Base-by-base conservation (phyloP, 2,888 invertebrate species). In the Plusia festucae region DNA sequence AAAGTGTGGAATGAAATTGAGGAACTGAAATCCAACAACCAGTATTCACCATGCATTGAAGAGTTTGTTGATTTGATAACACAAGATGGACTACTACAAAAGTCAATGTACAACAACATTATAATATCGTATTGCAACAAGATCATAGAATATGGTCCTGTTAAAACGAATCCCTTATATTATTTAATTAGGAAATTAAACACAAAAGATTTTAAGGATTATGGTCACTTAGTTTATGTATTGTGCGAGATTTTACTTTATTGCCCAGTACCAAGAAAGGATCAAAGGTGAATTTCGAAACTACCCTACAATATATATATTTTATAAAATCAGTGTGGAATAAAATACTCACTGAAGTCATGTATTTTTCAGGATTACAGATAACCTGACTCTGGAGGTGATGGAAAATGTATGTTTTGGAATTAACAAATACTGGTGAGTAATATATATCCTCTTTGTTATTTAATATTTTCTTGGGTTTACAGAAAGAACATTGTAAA, bases 251-350 rank as follows among this genome's bases (percentile, higher is more conserved):
- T 95, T 52, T 78, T 96, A 61, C 78, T 95, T 13, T 95, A 93
- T 85, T 93, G 95, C 55, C 91, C 93, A 57, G 90, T 95, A 15
- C 90, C 91, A 40, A 93, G 93, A 73, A 96, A 95, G 85, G 96
- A 96, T 80, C 95, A 95, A 80, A 95, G 95, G 96, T 96, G 85
- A 72, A 54, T 46, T 59, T 16, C n/a, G 8, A 49, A 18, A n/a
- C 30, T 30, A 18, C 15, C 13, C 0, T 8, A 20, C 22, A n/a
- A 22, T 59, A 32, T 51, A 24, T 18, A 18, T 40, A 32, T 4
- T 53, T 13, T 2, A 8, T 58, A 16, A 27, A 11, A 1, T 18
- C 40, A 4, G 15, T 27, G 46, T 20, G 2, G 6, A 49, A 51
- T 22, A 22, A 15, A 20, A 15, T 20, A 24, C 0, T 24, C 1